Conservation (phyloP, 2,113 vertebrate species). For the Gymnorhina tibicen region DNA sequence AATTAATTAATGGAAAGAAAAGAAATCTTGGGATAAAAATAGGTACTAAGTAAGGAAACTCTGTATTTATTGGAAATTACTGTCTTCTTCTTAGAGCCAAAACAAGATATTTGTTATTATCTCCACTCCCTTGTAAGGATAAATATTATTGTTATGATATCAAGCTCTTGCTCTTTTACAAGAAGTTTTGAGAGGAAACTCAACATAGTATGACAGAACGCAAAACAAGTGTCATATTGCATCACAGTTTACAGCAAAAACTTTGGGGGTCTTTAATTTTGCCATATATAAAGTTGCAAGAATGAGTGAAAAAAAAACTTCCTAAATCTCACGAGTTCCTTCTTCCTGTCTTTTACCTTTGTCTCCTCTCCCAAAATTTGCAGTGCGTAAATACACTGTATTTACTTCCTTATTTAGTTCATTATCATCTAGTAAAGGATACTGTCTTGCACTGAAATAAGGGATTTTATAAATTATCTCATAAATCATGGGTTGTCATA, state of each 20-base stretch:
- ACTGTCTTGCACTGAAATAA: not conserved
- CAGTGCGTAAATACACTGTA: not conserved
- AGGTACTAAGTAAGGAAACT: not conserved
- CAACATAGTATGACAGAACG: not conserved
- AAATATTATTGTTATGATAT: not conserved
- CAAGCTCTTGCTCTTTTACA: not conserved
- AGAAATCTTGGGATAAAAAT: conserved; percentile 41
- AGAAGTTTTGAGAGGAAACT: conserved; percentile 8
- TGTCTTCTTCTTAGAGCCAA: not conserved
- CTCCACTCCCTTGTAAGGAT: not conserved
- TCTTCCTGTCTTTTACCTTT: not conserved
- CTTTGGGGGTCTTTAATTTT: not conserved
- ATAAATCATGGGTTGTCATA: not conserved
- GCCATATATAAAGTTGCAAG: not conserved
- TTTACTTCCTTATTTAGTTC: not conserved
- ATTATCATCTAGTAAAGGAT: not conserved
- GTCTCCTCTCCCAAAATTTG: not conserved
- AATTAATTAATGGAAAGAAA: conserved; percentile 49
- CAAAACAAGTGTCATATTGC: not conserved
- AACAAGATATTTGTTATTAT: not conserved
- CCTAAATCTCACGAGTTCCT: not conserved
- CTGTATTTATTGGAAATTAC: conserved; percentile 49
- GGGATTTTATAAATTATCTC: not conserved
- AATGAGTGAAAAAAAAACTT: not conserved
- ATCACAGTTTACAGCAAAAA: not conserved